Evolutionary conservation across 2,113 vertebrate species (phyloP), one percentile per base, ranked within the genome.

Genomic region (Dermatemys mawii): DNA sequence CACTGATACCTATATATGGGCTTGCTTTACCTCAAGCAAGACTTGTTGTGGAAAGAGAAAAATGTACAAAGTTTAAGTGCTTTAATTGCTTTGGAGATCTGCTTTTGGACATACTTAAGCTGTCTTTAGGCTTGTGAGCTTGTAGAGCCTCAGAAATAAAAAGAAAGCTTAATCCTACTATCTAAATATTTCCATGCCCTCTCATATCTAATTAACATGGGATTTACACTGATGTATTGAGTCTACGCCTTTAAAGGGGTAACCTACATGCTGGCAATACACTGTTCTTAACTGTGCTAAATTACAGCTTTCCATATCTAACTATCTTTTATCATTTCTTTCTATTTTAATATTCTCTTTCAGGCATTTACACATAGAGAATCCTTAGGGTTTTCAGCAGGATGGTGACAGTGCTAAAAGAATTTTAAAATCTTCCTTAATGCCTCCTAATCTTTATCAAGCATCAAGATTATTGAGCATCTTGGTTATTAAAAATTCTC

Each of bases 401-500:
- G 63, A n/a, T 90, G 24, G 67, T 86, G 24, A 67, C 6, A 96
- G 51, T 94, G 46, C 53, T 90, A 84, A 94, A 87, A 90, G 55
- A 96, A 89, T 46, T 55, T 94, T 81, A 85, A 95, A 89, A 92
- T 86, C 57, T 83, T 80, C 81, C 48, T 93, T 98, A 97, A 97
- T 97, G 83, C 89, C 26, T 60, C 93, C 57, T 97, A 96, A 95
- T 97, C 92, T 97, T 95, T 94, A 91, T 78, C 57, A 79, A 96
- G 79, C 87, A 97, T 95, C 93, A 76, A 94, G 55, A 94, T 94
- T 92, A 94, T 32, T 51, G 83, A 93, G 92, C 73, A 97, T 57
- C 94, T 96, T 84, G 76, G 41, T 97, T 97, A 97, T 94, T 96
- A 96, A 90, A 96, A 89, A 94, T 95, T 94, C 90, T 90, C 94